These are phyloP conservation scores for Rhagologus leucostigma DNA, from an alignment of 2,113 vertebrate genomes.

Conservation along the genomic window DNA sequence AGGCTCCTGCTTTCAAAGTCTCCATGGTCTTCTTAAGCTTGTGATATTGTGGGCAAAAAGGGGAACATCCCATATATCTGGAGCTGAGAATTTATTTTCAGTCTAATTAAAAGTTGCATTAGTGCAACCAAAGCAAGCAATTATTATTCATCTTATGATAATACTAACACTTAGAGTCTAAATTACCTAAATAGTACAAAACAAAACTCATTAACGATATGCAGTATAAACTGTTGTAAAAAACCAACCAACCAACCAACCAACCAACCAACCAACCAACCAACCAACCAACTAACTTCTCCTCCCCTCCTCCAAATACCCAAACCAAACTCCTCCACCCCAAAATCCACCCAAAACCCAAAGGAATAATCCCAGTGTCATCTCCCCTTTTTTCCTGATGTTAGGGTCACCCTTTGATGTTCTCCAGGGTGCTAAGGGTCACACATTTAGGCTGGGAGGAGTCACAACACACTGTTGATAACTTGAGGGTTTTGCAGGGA, in stretches of 20 bases:
- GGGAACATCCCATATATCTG: not conserved
- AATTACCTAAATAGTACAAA: not conserved
- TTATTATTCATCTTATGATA: not conserved
- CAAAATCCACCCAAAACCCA: not conserved
- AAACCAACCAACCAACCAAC: not conserved
- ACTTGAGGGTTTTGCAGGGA: not conserved
- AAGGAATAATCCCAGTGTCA: not conserved
- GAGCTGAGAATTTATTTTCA: not conserved
- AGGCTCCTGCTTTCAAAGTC: not conserved
- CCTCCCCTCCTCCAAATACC: fast-evolving
- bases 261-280: not conserved
- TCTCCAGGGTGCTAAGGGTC: not conserved
- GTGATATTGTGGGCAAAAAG: not conserved
- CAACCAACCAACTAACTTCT: not conserved
- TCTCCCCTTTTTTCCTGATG: not conserved
- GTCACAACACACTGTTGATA: not conserved
- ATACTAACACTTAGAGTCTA: not conserved
- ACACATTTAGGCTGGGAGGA: not conserved
- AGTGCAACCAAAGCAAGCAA: not conserved
- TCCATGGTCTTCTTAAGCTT: not conserved
- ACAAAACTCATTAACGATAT: not conserved
- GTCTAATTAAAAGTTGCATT: not conserved
- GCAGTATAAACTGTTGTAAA: not conserved
- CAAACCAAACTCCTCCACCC: too few relatives aligned
- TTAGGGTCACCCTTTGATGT: not conserved